Percentiles rank a stretch among this genome's conserved stretches.
These are phyloP conservation scores for Notarius lentiginosus DNA, from an alignment of 2,113 vertebrate genomes.

Conservation along the genomic window DNA sequence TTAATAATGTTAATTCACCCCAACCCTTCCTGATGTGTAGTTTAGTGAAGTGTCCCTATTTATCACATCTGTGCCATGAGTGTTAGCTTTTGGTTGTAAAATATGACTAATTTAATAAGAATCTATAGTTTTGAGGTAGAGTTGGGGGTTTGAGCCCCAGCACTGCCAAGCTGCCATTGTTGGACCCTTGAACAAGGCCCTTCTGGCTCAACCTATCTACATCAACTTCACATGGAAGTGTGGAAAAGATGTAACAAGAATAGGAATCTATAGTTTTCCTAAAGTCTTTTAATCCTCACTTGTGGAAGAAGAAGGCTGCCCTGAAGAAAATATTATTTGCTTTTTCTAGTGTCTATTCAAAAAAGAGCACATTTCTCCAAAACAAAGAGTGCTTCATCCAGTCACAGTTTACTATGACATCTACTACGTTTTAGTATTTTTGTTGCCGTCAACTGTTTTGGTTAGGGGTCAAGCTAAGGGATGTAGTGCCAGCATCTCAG, in stretches of 20 bases:
- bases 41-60: neutral
- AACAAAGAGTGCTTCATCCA: neutral
- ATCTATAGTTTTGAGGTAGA: neutral
- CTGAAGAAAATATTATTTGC: neutral
- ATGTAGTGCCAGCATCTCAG: too few species aligned
- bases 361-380: neutral
- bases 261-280: neutral
- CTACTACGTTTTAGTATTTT: neutral
- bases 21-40: neutral
- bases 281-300: neutral
- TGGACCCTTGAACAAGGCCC: too few species aligned
- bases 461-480: neutral
- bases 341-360: neutral
- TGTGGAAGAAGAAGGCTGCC: neutral
- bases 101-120: neutral
- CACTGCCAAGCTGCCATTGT: too few species aligned
- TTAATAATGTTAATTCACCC: neutral
- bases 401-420: neutral
- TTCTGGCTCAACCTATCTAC: too few species aligned
- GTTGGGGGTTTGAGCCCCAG: too few species aligned
- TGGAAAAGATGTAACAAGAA: too few species aligned
- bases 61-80: neutral
- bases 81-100: neutral
- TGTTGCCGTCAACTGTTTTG: neutral
- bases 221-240: too few species aligned